phyloP scores from a whole-genome alignment of 2,797 vertebrate genomes.

The Mormyrus hasselquistii region DNA sequence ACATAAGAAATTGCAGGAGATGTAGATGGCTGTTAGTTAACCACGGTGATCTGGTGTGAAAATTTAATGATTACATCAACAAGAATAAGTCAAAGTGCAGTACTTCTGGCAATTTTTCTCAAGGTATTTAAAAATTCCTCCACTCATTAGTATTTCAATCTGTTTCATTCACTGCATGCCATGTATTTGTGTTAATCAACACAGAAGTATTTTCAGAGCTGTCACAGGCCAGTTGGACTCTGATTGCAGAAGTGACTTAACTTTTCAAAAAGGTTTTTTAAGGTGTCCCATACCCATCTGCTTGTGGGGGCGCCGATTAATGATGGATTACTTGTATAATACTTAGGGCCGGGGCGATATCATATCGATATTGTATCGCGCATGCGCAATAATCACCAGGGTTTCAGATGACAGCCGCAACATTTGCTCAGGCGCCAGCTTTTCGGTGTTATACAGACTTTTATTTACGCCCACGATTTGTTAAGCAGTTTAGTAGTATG shows the following conservation, averaged over 20 bases:
- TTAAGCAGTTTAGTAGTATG: no score
- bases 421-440: no score
- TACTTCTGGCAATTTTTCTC: neutral
- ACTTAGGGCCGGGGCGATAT: neutral
- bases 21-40: neutral
- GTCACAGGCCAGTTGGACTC: neutral
- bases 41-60: neutral
- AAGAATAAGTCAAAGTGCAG: neutral
- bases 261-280: neutral
- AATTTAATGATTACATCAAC: neutral
- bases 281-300: neutral
- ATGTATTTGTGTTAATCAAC: neutral
- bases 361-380: no score
- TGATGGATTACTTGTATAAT: neutral
- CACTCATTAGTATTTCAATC: neutral
- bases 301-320: neutral
- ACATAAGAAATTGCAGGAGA: neutral
- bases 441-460: no score
- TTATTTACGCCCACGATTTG: no score
- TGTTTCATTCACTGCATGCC: neutral
- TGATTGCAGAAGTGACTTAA: neutral
- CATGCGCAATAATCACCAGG: no score
- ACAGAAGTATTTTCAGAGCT: neutral
- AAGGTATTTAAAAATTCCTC: neutral
- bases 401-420: no score